Percentiles rank a stretch among this genome's conserved stretches.
phyloP scores from a whole-genome alignment of 2,888 invertebrate genomes.

The Eubasilissa splendida region DNA sequence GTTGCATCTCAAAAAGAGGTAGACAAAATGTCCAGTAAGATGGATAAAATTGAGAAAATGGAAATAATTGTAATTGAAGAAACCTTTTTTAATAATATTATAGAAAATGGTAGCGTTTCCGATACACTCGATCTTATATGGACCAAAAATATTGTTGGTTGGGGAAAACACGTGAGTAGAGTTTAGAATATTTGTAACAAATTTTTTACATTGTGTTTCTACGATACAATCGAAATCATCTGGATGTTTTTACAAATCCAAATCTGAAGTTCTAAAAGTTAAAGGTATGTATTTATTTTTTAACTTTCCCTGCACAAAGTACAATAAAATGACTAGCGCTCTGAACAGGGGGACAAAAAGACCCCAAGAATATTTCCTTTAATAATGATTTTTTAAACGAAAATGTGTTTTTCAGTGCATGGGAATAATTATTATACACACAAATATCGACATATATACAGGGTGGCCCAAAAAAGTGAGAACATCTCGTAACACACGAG shows the following conservation, averaged over 20 bases:
- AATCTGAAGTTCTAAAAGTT: constrained; percentile 67
- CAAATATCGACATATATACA: no score
- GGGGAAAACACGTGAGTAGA: constrained; percentile 86
- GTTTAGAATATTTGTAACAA: neutral
- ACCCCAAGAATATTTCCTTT: no score
- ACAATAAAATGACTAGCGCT: no score
- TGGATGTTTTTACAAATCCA: constrained; percentile 75
- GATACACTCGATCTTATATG: constrained; percentile 78
- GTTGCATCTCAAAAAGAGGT: constrained; percentile 81
- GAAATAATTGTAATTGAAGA: constrained; percentile 88
- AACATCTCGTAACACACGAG: no score
- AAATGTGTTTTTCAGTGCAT: no score
- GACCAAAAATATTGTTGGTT: constrained; percentile 83
- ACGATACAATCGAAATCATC: constrained; percentile 68
- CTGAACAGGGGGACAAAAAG: no score
- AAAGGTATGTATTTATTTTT: constrained; percentile 65
- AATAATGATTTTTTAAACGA: no score
- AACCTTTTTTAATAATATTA: constrained; percentile 81
- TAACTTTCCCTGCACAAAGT: neutral
- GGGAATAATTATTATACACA: no score
- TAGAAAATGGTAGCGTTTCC: constrained; percentile 73
- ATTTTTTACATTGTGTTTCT: constrained; percentile 2
- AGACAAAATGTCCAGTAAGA: constrained; percentile 77
- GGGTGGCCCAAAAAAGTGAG: no score
- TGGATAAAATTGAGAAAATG: constrained; percentile 76